Conservation (phyloP, 2,797 vertebrate species). For the Moxostoma hubbsi region DNA sequence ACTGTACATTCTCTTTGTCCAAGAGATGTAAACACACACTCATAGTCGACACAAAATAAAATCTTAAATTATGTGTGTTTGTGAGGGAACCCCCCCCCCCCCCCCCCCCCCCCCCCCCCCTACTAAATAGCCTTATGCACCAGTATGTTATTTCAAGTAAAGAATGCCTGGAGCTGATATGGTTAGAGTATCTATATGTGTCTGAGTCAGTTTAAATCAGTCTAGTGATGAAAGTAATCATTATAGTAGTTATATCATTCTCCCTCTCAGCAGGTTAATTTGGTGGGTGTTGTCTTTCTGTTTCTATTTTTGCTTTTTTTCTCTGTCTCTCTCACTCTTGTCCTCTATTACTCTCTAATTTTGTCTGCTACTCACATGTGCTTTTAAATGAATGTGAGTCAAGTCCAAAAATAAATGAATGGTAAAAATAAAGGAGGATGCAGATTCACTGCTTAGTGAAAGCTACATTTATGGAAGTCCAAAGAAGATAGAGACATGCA, state of each 20-base stretch:
- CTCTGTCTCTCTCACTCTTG: neutral
- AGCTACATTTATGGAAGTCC: slow-evolving; percentile 54
- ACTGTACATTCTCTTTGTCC: slow-evolving; percentile 32
- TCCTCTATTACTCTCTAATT: slow-evolving; percentile 8
- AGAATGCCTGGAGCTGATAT: slow-evolving; percentile 38
- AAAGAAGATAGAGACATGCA: slow-evolving; percentile 6
- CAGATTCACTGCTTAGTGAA: slow-evolving; percentile 55
- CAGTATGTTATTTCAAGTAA: slow-evolving; percentile 47
- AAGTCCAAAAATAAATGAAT: slow-evolving; percentile 58
- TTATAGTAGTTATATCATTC: slow-evolving; percentile 10
- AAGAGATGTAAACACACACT: slow-evolving; percentile 22
- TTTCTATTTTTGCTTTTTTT: neutral
- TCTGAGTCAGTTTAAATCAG: slow-evolving; percentile 18
- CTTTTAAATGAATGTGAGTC: slow-evolving; percentile 34
- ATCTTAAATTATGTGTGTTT: neutral
- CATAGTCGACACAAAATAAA: slow-evolving; percentile 12
- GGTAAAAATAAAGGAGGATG: slow-evolving; percentile 59
- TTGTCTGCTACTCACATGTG: slow-evolving; percentile 27
- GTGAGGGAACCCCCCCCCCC: slow-evolving; percentile 6
- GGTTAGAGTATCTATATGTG: slow-evolving; percentile 22
- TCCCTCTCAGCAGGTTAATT: slow-evolving; percentile 43
- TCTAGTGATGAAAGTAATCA: slow-evolving; percentile 19
- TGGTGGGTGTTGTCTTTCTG: slow-evolving; percentile 8
- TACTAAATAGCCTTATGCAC: neutral
- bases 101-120: neutral